A percentile compares a stretch with the other conserved stretches of the same genome.
Evolutionary conservation across 1,140 invertebrate species (phyloP).

Genomic region (Caligus rogercresseyi): DNA sequence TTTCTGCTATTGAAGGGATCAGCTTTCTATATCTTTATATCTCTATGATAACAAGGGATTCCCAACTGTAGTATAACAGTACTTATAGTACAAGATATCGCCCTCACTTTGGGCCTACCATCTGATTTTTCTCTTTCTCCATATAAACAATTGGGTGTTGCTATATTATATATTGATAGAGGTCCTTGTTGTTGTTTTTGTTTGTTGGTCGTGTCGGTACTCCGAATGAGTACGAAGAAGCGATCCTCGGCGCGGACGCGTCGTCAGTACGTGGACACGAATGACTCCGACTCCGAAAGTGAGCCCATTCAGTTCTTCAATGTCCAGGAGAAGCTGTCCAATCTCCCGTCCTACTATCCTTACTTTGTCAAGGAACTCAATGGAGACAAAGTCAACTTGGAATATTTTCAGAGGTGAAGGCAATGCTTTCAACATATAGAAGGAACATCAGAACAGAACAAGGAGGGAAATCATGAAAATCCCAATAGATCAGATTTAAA

Average conservation of each 20-base stretch:
- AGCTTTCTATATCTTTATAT: too few relatives aligned
- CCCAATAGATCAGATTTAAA: too few relatives aligned
- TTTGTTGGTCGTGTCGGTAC: background rate
- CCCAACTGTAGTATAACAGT: too few relatives aligned
- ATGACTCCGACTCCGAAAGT: conserved; percentile 12
- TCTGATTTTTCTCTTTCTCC: too few relatives aligned
- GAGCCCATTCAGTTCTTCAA: conserved; percentile 3
- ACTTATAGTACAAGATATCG: too few relatives aligned
- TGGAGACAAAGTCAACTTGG: conserved; percentile 4
- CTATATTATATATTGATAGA: background rate
- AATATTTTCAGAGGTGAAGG: conserved; percentile 4
- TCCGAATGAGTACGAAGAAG: background rate
- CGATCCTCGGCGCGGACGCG: background rate
- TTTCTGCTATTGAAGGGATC: too few relatives aligned
- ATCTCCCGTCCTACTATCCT: background rate
- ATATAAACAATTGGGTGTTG: too few relatives aligned
- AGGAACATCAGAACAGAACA: background rate
- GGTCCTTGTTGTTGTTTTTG: background rate
- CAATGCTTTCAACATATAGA: background rate
- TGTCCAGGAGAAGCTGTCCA: conserved; percentile 1
- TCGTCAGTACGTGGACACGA: conserved; percentile 3
- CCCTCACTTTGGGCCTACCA: too few relatives aligned
- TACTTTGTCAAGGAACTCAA: conserved; percentile 12
- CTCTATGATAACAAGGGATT: too few relatives aligned
- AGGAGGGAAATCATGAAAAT: too few relatives aligned